Evolutionary conservation across 2,113 vertebrate species (phyloP).

Genomic region (Melanocharis versteri): DNA sequence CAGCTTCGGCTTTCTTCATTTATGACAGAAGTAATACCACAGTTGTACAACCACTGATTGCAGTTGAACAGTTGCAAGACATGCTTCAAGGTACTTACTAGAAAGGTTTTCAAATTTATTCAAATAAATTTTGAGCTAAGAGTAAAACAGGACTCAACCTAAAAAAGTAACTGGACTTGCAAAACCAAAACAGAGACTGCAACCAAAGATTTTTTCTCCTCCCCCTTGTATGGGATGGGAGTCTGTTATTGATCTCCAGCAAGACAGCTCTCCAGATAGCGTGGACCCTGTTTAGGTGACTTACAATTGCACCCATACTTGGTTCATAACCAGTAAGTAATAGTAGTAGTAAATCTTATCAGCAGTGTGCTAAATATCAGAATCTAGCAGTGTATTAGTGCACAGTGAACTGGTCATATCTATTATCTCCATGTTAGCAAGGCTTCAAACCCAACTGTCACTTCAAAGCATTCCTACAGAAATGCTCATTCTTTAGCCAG

Average conservation of each 20-base stretch:
- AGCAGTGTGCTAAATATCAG: background rate
- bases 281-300: background rate
- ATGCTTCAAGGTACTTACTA: background rate
- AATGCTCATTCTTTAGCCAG: background rate
- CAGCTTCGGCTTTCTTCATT: background rate
- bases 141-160: background rate
- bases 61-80: background rate
- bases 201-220: background rate
- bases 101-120: background rate
- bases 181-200: background rate
- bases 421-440: background rate
- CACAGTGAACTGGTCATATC: slow-evolving; percentile 39
- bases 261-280: background rate
- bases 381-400: background rate
- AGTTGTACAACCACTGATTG: background rate
- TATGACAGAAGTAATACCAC: background rate
- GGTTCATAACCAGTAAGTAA: background rate
- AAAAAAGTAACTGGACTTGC: background rate
- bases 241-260: background rate
- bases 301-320: background rate
- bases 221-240: background rate
- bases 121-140: background rate
- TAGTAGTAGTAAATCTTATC: background rate
- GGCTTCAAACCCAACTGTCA: background rate
- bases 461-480: background rate